Percentiles rank a stretch among this genome's conserved stretches.
phyloP scores from a whole-genome alignment of 1,140 invertebrate species.

The Aphis craccivora region DNA sequence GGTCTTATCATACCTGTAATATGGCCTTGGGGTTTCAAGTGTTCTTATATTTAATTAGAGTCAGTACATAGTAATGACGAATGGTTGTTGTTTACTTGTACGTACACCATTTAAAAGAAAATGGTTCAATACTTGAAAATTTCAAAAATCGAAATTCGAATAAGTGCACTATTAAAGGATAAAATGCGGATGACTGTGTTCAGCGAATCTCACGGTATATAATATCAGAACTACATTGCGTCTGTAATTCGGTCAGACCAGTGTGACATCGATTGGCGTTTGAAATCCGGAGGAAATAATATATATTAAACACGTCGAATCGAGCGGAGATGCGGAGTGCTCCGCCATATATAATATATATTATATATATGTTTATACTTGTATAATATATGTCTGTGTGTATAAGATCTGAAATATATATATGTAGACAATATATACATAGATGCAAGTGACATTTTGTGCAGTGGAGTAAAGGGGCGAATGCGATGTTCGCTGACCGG shows the following conservation, averaged over 20 bases:
- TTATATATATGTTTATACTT: background rate
- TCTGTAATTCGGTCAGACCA: background rate
- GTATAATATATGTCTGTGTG: background rate
- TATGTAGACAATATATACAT: background rate
- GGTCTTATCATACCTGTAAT: too few species aligned
- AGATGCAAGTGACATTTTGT: background rate
- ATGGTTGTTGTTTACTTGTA: background rate
- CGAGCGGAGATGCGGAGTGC: background rate
- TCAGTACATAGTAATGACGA: background rate
- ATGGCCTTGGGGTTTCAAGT: too few species aligned
- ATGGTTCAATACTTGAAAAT: background rate
- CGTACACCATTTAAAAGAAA: background rate
- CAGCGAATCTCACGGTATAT: background rate
- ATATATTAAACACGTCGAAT: constrained; percentile 1
- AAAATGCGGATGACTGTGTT: background rate
- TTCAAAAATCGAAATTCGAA: background rate
- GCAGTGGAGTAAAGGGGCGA: background rate
- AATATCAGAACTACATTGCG: background rate
- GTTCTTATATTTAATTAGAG: too few species aligned
- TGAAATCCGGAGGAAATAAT: background rate
- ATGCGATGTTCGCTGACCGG: background rate
- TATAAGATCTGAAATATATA: background rate
- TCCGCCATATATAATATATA: background rate
- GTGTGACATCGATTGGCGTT: background rate
- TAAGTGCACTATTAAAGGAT: background rate